phyloP scores from a whole-genome alignment of 2,113 vertebrate species.

The Chrysemys picta region DNA sequence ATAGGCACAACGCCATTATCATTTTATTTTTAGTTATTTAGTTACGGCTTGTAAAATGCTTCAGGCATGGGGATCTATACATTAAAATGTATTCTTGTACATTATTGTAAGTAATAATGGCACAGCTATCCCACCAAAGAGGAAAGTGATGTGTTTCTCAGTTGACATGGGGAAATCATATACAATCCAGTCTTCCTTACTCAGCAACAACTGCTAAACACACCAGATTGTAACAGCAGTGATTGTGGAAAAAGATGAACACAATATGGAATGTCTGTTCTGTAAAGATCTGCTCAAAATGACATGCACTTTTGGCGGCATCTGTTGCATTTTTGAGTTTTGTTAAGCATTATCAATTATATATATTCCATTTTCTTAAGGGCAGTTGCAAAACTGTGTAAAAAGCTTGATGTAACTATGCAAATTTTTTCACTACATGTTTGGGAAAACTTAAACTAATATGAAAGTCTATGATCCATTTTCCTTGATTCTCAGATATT shows the following conservation, averaged over 20 bases:
- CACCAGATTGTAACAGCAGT: slow-evolving; percentile 76
- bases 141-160: slow-evolving; percentile 59
- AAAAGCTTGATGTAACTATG: slow-evolving; percentile 40
- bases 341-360: slow-evolving; percentile 78
- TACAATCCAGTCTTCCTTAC: slow-evolving; percentile 76
- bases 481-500: slow-evolving; percentile 21
- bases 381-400: slow-evolving; percentile 32
- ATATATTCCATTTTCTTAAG: slow-evolving; percentile 46
- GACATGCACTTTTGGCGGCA: slow-evolving; percentile 74
- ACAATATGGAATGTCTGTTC: slow-evolving; percentile 79
- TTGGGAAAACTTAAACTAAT: not conserved
- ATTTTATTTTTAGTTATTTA: not conserved
- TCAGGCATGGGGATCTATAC: fast-evolving
- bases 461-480: slow-evolving; percentile 14
- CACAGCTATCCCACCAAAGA: slow-evolving; percentile 7
- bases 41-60: not conserved
- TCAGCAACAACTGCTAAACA: slow-evolving; percentile 76
- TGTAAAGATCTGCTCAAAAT: slow-evolving; percentile 77
- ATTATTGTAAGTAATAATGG: not conserved
- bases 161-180: slow-evolving; percentile 75
- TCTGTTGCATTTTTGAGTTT: slow-evolving; percentile 76
- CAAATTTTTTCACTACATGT: not conserved
- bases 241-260: slow-evolving; percentile 76
- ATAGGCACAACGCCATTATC: not conserved
- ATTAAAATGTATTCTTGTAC: fast-evolving